phyloP scores from a whole-genome alignment of 2,113 vertebrate species.

The Geococcyx californianus region DNA sequence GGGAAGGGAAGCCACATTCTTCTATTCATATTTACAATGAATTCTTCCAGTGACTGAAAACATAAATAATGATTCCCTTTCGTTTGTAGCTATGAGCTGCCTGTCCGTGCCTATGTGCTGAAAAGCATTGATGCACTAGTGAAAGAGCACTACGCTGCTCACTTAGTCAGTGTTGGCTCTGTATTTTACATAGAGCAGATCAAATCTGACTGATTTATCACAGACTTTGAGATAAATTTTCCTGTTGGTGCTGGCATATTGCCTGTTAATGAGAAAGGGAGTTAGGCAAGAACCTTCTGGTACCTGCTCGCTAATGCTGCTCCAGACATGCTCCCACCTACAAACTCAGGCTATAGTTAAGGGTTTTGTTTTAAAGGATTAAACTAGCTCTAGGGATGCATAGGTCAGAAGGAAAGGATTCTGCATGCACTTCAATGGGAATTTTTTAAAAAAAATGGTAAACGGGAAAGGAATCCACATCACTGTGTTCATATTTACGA shows the following conservation, averaged over 20 bases:
- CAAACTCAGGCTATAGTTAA: slow-evolving; percentile 37
- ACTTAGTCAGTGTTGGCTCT: slow-evolving; percentile 67
- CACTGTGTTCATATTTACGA: background rate
- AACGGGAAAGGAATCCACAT: background rate
- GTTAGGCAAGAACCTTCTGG: slow-evolving; percentile 51
- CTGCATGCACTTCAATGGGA: background rate
- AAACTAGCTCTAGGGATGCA: background rate
- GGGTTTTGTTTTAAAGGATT: slow-evolving; percentile 17
- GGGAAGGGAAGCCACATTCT: background rate
- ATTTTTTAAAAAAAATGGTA: background rate
- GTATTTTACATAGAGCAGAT: slow-evolving; percentile 62
- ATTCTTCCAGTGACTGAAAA: slow-evolving; percentile 6
- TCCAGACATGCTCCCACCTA: background rate
- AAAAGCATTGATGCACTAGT: slow-evolving; percentile 55
- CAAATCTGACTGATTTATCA: slow-evolving; percentile 76
- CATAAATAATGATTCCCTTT: slow-evolving; percentile 4
- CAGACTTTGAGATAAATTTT: slow-evolving; percentile 70
- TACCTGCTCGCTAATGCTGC: slow-evolving; percentile 1
- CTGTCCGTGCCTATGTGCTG: slow-evolving; percentile 38
- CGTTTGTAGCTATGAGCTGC: background rate
- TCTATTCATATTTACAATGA: background rate
- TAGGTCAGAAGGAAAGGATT: background rate
- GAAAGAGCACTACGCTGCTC: slow-evolving; percentile 44
- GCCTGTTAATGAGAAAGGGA: slow-evolving; percentile 60
- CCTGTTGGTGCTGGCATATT: slow-evolving; percentile 25